Percentiles rank a stretch among this genome's conserved stretches.
Conservation (phyloP, 2,797 vertebrate species). For the Centroberyx gerrardi region DNA sequence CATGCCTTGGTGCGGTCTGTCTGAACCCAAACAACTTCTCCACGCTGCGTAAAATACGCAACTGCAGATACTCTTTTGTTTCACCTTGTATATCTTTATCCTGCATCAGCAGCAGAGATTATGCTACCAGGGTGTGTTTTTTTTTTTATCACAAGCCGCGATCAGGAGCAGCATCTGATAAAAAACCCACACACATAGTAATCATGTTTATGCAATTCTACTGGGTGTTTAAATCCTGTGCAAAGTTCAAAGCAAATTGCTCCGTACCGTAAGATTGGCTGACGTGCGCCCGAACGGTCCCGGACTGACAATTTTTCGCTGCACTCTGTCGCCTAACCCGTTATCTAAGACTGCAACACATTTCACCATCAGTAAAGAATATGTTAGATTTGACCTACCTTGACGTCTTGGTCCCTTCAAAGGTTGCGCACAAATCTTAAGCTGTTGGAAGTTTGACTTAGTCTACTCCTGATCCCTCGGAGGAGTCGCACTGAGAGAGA, state of each 20-base stretch:
- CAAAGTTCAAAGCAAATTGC: constrained; percentile 81
- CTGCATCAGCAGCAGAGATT: constrained; percentile 67
- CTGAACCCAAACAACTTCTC: constrained; percentile 78
- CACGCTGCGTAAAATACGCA: constrained; percentile 73
- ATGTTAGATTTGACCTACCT: constrained; percentile 75
- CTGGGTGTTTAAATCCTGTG: constrained; percentile 71
- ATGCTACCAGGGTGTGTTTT: constrained; percentile 15
- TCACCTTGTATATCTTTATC: constrained; percentile 68
- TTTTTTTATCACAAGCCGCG: constrained; percentile 25
- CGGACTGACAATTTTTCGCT: constrained; percentile 74
- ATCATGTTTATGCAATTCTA: constrained; percentile 47
- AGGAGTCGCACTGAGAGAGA: constrained; percentile 84
- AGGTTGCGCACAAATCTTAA: constrained; percentile 71
- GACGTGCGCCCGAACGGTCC: constrained; percentile 71
- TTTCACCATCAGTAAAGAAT: constrained; percentile 21
- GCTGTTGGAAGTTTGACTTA: constrained; percentile 82
- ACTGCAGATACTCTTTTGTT: constrained; percentile 77
- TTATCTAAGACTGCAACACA: constrained; percentile 58
- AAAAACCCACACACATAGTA: constrained; percentile 17
- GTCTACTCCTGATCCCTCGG: constrained; percentile 84
- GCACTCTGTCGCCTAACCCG: constrained; percentile 66
- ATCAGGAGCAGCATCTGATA: constrained; percentile 30
- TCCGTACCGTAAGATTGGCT: constrained; percentile 57
- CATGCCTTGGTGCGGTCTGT: constrained; percentile 50
- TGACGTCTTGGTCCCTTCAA: constrained; percentile 62